Evolutionary conservation across 1,140 invertebrate genomes (phyloP).

Genomic region (Micrasema minimum): DNA sequence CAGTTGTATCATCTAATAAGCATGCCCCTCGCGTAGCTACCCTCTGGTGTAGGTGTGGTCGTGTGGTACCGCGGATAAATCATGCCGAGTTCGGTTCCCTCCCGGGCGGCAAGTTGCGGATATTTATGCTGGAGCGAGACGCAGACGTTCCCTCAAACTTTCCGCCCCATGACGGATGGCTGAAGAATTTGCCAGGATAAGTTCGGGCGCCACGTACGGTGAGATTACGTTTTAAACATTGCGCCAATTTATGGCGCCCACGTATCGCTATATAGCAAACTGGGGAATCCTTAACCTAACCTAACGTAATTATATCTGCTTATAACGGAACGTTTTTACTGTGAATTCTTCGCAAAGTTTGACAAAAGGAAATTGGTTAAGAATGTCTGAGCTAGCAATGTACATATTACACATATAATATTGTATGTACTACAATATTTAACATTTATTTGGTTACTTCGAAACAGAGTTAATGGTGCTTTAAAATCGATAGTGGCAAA

Average conservation of each 20-base stretch:
- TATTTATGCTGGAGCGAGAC: slow-evolving; percentile 22
- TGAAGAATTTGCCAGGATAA: not conserved
- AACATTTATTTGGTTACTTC: no score
- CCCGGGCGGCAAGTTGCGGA: not conserved
- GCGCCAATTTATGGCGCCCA: not conserved
- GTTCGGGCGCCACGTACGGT: not conserved
- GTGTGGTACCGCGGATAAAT: slow-evolving; percentile 28
- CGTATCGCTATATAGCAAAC: not conserved
- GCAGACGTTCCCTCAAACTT: slow-evolving; percentile 13
- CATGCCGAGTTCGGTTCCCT: slow-evolving; percentile 16
- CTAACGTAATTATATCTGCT: not conserved
- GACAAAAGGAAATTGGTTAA: no score
- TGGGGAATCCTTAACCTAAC: not conserved
- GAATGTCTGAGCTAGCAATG: no score
- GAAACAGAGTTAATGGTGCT: no score
- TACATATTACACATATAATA: no score
- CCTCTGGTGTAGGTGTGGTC: slow-evolving; percentile 25
- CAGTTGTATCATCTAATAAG: not conserved
- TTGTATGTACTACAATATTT: no score
- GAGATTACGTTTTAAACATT: no score
- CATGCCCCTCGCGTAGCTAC: slow-evolving; percentile 9
- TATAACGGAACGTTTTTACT: not conserved
- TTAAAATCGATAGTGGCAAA: no score
- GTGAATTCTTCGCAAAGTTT: not conserved
- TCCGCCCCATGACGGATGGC: slow-evolving; percentile 17